Percentiles rank a stretch among this genome's conserved stretches.
phyloP scores from a whole-genome alignment of 2,797 vertebrate species.

The Gallinago solitaria region DNA sequence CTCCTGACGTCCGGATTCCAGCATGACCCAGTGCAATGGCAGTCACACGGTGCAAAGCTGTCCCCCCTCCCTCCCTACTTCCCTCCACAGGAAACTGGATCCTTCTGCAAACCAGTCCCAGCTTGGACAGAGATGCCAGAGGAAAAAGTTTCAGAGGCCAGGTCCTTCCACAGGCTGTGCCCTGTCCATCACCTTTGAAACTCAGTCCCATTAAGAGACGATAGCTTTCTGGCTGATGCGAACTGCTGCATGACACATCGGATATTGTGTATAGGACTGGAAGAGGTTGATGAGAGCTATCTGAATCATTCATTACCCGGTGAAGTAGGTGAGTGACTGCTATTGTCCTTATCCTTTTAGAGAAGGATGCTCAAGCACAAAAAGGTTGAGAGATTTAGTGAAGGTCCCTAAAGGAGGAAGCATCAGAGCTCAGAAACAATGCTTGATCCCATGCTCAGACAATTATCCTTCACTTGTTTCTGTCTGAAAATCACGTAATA shows the following conservation, averaged over 20 bases:
- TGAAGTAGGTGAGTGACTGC: constrained; percentile 36
- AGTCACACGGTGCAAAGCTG: not conserved
- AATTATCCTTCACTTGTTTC: constrained; percentile 6
- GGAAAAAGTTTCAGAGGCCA: not conserved
- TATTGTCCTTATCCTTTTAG: constrained; percentile 39
- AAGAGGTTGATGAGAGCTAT: constrained; percentile 45
- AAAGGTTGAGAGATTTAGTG: not conserved
- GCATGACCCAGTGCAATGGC: not conserved
- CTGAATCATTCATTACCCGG: constrained; percentile 44
- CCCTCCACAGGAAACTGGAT: not conserved
- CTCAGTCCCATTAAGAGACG: constrained; percentile 2
- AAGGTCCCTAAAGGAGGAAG: not conserved
- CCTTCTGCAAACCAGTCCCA: not conserved
- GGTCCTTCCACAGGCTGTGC: not conserved
- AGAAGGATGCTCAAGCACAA: constrained; percentile 24
- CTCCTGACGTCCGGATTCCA: not conserved
- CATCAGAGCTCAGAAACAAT: not conserved
- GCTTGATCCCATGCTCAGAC: not conserved
- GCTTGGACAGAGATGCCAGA: not conserved
- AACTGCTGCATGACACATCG: constrained; percentile 19
- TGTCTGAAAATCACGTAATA: not conserved
- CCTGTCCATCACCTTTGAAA: not conserved
- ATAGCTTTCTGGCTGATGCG: constrained; percentile 32
- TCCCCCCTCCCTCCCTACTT: not conserved
- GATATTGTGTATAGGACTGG: constrained; percentile 1